Evolutionary conservation across 2,888 invertebrate species (phyloP).

Genomic region (Dyspetes luteomarginatus): DNA sequence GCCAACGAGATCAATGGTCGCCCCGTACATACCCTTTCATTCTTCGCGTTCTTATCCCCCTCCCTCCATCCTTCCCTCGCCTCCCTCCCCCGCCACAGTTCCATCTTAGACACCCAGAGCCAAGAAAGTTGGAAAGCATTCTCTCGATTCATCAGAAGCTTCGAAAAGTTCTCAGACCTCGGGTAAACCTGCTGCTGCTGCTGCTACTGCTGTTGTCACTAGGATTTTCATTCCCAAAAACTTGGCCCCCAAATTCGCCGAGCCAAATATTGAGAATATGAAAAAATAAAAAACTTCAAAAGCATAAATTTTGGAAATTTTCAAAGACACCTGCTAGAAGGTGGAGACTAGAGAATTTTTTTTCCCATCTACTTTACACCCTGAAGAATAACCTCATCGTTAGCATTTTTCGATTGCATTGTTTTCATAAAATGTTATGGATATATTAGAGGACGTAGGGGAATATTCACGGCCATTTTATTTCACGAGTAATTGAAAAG

Average conservation of each 20-base stretch:
- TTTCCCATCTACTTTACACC: too few species aligned
- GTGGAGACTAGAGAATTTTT: too few species aligned
- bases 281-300: conserved; percentile 26
- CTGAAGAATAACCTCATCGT: too few species aligned
- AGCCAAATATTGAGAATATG: conserved; percentile 16
- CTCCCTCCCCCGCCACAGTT: background rate
- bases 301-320: too few species aligned
- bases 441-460: too few species aligned
- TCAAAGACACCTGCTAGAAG: too few species aligned
- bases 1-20: conserved; percentile 62
- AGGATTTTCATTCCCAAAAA: conserved; percentile 26
- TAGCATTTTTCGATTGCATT: too few species aligned
- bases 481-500: too few species aligned
- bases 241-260: background rate
- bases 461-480: too few species aligned
- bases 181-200: conserved; percentile 9
- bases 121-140: conserved; percentile 63
- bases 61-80: conserved; percentile 5
- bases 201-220: conserved; percentile 31
- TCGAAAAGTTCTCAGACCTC: conserved; percentile 26
- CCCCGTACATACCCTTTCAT: conserved; percentile 31
- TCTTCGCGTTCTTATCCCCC: conserved; percentile 27
- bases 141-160: conserved; percentile 59
- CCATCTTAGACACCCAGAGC: conserved; percentile 33
- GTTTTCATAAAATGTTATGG: too few species aligned